Evolutionary conservation across 2,797 vertebrate genomes (phyloP).

Genomic region (Cichlasoma orientale): DNA sequence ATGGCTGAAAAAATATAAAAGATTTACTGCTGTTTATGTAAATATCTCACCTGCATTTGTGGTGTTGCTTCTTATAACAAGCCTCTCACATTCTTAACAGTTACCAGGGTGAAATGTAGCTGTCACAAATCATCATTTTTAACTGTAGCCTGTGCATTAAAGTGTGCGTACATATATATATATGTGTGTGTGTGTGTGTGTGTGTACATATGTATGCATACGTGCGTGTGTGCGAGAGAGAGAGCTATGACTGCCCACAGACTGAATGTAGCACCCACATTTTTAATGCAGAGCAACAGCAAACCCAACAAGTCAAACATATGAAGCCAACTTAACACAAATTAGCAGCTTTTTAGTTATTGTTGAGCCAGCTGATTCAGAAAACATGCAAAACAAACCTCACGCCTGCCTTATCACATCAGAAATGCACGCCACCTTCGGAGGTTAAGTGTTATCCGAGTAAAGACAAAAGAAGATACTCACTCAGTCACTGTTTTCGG

Average conservation of each 20-base stretch:
- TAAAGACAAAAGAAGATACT: constrained; percentile 59
- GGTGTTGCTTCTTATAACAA: constrained; percentile 10
- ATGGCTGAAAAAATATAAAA: not conserved
- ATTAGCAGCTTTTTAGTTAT: not conserved
- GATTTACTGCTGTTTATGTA: not conserved
- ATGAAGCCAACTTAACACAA: constrained; percentile 23
- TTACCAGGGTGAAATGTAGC: constrained; percentile 2
- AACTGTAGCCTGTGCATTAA: not conserved
- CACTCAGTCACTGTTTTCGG: constrained; percentile 66
- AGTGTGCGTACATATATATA: not conserved
- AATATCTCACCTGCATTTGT: not conserved
- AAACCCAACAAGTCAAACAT: constrained; percentile 66
- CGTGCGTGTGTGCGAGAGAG: constrained; percentile 11
- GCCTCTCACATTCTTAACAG: not conserved
- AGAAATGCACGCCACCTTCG: not conserved
- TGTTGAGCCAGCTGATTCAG: constrained; percentile 16
- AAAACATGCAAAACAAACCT: constrained; percentile 54
- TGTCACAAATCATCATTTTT: constrained; percentile 23
- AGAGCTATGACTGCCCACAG: constrained; percentile 43
- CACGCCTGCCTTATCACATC: constrained; percentile 4
- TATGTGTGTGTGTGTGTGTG: not conserved
- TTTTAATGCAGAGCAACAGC: constrained; percentile 49
- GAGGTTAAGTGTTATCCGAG: not conserved
- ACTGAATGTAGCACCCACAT: constrained; percentile 46
- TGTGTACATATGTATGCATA: too few species aligned